phyloP scores from a whole-genome alignment of 2,888 invertebrate genomes.

The Ptilodon capucinus region DNA sequence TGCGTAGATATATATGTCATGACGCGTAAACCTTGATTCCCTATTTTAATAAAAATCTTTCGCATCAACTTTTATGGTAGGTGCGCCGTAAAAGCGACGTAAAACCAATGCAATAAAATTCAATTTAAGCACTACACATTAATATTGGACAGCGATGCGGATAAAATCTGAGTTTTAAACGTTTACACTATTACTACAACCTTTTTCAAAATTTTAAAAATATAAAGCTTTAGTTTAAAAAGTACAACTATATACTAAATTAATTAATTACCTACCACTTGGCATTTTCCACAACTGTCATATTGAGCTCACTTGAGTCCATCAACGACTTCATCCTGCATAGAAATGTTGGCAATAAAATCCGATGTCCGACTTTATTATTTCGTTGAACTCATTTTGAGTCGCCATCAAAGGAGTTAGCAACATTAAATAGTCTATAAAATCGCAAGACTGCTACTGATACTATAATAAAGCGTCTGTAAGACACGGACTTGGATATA shows the following conservation, averaged over 20 bases:
- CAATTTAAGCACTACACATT: slow-evolving; percentile 33
- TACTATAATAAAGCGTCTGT: slow-evolving; percentile 37
- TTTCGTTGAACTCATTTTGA: neutral
- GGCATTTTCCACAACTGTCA: no score
- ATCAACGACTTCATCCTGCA: no score
- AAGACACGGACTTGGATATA: slow-evolving; percentile 39
- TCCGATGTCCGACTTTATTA: no score
- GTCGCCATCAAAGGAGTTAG: neutral
- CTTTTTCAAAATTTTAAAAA: neutral
- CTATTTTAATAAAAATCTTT: slow-evolving; percentile 35
- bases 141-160: slow-evolving; percentile 6
- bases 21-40: slow-evolving; percentile 13
- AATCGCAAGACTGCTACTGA: slow-evolving; percentile 24
- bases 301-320: no score
- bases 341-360: no score
- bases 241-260: no score
- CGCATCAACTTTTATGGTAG: slow-evolving; percentile 22
- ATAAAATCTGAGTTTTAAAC: slow-evolving; percentile 21
- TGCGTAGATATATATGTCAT: neutral
- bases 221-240: neutral
- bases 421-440: slow-evolving; percentile 18
- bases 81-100: slow-evolving; percentile 31
- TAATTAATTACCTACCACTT: no score
- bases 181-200: neutral
- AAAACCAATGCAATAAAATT: slow-evolving; percentile 34